Conservation (phyloP, 2,888 invertebrate genomes). For the Netelia inedita region DNA sequence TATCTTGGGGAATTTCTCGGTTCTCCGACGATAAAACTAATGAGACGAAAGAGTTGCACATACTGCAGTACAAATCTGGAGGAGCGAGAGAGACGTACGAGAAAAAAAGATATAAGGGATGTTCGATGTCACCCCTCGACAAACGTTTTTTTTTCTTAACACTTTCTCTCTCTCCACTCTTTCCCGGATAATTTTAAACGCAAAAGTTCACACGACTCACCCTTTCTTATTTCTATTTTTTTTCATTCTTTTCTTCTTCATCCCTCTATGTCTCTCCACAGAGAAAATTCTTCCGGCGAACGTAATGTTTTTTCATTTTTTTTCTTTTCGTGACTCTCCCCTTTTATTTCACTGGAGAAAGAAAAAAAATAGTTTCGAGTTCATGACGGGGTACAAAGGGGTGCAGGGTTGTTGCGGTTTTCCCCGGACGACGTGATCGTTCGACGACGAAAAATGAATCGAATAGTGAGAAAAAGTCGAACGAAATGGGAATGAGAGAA, state of each 20-base stretch:
- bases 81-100: neutral
- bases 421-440: constrained; percentile 51
- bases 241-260: neutral
- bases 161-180: constrained; percentile 17
- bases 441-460: constrained; percentile 37
- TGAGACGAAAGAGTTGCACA: constrained; percentile 65
- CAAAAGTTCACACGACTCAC: constrained; percentile 65
- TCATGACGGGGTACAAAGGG: constrained; percentile 9
- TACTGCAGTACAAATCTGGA: neutral
- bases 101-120: constrained; percentile 31
- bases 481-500: constrained; percentile 17
- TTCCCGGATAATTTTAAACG: constrained; percentile 43
- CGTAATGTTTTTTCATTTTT: constrained; percentile 57
- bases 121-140: constrained; percentile 40
- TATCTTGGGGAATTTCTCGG: neutral
- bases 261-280: neutral
- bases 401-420: constrained; percentile 42
- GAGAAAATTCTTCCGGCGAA: constrained; percentile 44
- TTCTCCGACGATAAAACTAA: constrained; percentile 53
- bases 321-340: neutral
- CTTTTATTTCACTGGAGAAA: constrained; percentile 31
- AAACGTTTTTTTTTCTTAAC: constrained; percentile 36
- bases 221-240: constrained; percentile 45
- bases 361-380: constrained; percentile 42
- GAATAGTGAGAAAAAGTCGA: neutral